A percentile compares a stretch with the other conserved stretches of the same genome.
These are phyloP conservation scores for Papilio gigon DNA, from an alignment of 2,888 invertebrate genomes.

Conservation along the genomic window DNA sequence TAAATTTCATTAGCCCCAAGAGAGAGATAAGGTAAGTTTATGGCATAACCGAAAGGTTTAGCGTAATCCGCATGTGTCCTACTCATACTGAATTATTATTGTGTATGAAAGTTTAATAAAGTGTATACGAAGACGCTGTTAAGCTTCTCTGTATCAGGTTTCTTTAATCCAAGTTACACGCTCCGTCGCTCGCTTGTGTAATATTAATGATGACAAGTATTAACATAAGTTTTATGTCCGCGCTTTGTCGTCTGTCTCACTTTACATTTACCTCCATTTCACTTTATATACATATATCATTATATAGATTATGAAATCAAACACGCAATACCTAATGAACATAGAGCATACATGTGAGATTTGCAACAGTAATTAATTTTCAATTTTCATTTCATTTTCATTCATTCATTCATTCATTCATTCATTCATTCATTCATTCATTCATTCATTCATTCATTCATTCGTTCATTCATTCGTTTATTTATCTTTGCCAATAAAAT, in stretches of 20 bases:
- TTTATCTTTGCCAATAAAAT: no score
- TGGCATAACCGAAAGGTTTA: slow-evolving; percentile 42
- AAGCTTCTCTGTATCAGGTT: slow-evolving; percentile 22
- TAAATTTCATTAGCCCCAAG: slow-evolving; percentile 41
- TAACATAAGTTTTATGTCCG: slow-evolving; percentile 18
- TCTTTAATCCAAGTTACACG: slow-evolving; percentile 32
- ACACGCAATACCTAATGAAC: no score
- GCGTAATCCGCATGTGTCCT: slow-evolving; percentile 40
- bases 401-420: no score
- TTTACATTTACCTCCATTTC: not conserved
- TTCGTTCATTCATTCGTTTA: no score
- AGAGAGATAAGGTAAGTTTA: slow-evolving; percentile 42
- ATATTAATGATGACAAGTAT: slow-evolving; percentile 18
- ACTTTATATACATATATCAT: not conserved
- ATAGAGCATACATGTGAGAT: no score
- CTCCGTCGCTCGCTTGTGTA: slow-evolving; percentile 26
- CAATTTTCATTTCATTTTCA: no score
- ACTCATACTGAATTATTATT: slow-evolving; percentile 40
- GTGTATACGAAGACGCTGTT: slow-evolving; percentile 23
- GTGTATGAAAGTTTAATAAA: slow-evolving; percentile 40
- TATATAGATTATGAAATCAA: no score
- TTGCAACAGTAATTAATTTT: no score
- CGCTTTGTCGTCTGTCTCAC: not conserved
- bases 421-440: no score
- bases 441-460: no score